Conservation (phyloP, 2,797 vertebrate species). For the Takifugu rubripes region DNA sequence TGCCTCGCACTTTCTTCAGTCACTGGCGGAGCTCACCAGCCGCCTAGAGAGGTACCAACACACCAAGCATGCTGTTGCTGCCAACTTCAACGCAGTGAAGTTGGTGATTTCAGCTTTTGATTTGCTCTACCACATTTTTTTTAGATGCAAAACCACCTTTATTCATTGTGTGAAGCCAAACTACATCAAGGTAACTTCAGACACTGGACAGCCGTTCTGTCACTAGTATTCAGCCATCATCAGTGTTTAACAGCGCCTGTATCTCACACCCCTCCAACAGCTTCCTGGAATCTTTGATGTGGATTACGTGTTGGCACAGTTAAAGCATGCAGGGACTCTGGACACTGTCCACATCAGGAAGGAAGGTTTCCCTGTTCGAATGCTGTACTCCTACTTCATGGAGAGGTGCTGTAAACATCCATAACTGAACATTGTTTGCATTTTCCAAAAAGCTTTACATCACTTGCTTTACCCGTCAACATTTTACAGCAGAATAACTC, state of each 20-base stretch:
- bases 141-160: conserved; percentile 83
- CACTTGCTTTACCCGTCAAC: too few species aligned
- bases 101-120: conserved; percentile 1
- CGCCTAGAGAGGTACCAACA: conserved; percentile 79
- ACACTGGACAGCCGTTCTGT: background rate
- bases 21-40: conserved; percentile 81
- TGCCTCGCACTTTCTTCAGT: conserved; percentile 82
- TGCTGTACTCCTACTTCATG: conserved; percentile 80
- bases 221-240: background rate
- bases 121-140: background rate
- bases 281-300: conserved; percentile 84
- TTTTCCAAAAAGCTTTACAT: background rate
- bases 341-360: conserved; percentile 81
- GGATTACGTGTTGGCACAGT: conserved; percentile 81
- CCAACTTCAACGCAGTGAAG: background rate
- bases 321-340: conserved; percentile 83
- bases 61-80: background rate
- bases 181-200: conserved; percentile 80
- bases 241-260: too few species aligned
- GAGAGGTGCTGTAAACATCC: conserved; percentile 73
- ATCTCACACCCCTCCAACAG: conserved; percentile 51
- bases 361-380: conserved; percentile 81
- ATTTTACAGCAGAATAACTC: too few species aligned
- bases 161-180: conserved; percentile 90
- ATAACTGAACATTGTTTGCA: background rate